Conservation (phyloP, 2,888 invertebrate species). For the Spisula solida region DNA sequence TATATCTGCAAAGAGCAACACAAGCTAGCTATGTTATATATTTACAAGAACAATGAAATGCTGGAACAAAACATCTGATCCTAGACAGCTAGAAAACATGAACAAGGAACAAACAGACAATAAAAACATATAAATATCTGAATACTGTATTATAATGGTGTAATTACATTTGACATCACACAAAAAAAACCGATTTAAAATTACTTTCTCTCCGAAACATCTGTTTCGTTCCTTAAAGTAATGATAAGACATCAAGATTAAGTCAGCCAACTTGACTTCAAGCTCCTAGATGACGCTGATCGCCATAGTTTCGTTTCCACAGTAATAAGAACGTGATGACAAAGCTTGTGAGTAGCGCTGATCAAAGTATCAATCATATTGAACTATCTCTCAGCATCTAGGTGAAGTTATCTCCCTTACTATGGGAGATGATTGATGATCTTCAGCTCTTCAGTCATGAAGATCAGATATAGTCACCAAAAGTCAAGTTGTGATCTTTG, state of each 20-base stretch:
- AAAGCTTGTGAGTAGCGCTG: slow-evolving; percentile 1
- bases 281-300: slow-evolving; percentile 48
- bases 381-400: slow-evolving; percentile 50
- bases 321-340: slow-evolving; percentile 53
- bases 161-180: slow-evolving; percentile 1
- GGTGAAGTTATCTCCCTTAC: slow-evolving; percentile 37
- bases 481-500: slow-evolving; percentile 39
- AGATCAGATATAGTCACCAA: slow-evolving; percentile 36
- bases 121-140: background rate
- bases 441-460: slow-evolving; percentile 33
- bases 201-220: slow-evolving; percentile 34
- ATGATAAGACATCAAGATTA: slow-evolving; percentile 30
- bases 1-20: background rate
- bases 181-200: slow-evolving; percentile 12
- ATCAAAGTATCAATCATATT: slow-evolving; percentile 50
- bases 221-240: slow-evolving; percentile 34
- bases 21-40: background rate
- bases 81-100: background rate
- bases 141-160: background rate
- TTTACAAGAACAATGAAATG: background rate
- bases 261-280: slow-evolving; percentile 36
- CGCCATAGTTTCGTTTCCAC: slow-evolving; percentile 26
- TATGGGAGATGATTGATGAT: slow-evolving; percentile 40
- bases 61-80: background rate
- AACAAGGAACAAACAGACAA: background rate